These are phyloP conservation scores for Stictocephala bisonia DNA, from an alignment of 2,888 invertebrate genomes.

Conservation along the genomic window DNA sequence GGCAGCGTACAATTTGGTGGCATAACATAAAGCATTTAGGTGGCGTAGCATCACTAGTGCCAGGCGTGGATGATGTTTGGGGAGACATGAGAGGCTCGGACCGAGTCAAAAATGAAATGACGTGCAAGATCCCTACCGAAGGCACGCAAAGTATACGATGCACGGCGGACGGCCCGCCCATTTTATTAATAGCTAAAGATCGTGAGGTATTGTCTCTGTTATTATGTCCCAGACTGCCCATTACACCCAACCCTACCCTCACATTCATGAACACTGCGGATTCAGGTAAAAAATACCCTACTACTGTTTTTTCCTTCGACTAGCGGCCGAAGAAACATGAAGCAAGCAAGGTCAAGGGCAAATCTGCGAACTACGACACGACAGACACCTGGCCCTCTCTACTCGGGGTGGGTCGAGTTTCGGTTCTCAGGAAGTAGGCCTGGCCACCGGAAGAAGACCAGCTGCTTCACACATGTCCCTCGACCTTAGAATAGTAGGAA, in stretches of 20 bases:
- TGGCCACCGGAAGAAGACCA: constrained; percentile 18
- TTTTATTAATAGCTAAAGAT: constrained; percentile 48
- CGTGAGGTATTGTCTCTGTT: constrained; percentile 50
- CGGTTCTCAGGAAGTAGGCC: constrained; percentile 45
- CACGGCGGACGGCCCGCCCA: constrained; percentile 38
- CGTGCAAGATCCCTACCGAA: background rate
- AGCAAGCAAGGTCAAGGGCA: background rate
- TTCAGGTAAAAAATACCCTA: no score
- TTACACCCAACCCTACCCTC: constrained; percentile 2
- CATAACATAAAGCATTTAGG: constrained; percentile 30
- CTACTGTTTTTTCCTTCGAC: no score
- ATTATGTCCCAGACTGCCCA: constrained; percentile 32
- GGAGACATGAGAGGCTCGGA: constrained; percentile 14
- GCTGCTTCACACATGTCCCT: constrained; percentile 33
- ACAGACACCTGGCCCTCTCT: constrained; percentile 42
- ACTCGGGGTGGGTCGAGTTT: constrained; percentile 40
- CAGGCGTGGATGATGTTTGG: background rate
- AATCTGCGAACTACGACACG: constrained; percentile 22
- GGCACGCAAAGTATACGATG: constrained; percentile 26
- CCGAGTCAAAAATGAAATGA: constrained; percentile 22
- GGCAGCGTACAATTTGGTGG: constrained; percentile 36
- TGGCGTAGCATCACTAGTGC: background rate
- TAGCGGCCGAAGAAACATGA: constrained; percentile 10
- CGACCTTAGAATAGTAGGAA: background rate
- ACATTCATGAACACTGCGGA: background rate